Base-by-base conservation (phyloP, 2,797 vertebrate genomes). In the Discoglossus pictus region DNA sequence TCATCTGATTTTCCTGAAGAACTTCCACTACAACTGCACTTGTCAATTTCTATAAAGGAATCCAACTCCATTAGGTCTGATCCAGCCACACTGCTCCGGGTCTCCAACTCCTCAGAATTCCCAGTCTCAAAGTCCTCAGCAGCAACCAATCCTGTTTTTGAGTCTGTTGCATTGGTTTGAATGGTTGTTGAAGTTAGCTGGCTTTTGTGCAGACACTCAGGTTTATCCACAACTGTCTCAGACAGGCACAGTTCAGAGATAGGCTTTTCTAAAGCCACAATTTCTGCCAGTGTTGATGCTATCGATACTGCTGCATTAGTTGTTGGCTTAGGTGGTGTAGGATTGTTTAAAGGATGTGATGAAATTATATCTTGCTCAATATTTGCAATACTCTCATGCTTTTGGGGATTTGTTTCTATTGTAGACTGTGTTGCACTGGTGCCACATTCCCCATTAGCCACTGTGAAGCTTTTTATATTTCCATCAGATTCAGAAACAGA, bases 41-140 rank as follows among this genome's bases (percentile, higher is more conserved):
- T 71, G 42, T 61, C 36, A 54, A 72, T 21, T 64, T 79, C 46
- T 63, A 73, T 59, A 67, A 72, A 70, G 52, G 75, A 72, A 39
- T 66, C 54, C 23, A 69, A 21, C 43, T 82, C 82, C 43, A 48
- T 67, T 76, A 78, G 13, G 0, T 16, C 73, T 11, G 1, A 31
- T 61, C 8, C 61, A 73, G 71, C 75, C 54, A 66, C 16, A 42
- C 21, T 7, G 70, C n/a, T 55, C 63, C 16, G 65, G n/a, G 77
- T 73, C 72, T 79, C 66, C 52, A 76, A 40, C 24, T 60, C 54
- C 63, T 58, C 61, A 67, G 65, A 78, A 61, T 12, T 73, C 74
- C 60, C 63, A 53, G 39, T 6, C 60, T 20, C 35, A 7, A 74
- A 61, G 47, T n/a, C 21, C 61, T 1, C 7, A 7, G 51, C 55